Base-by-base conservation (phyloP, 2,888 invertebrate genomes). In the Crepidodera aurea region DNA sequence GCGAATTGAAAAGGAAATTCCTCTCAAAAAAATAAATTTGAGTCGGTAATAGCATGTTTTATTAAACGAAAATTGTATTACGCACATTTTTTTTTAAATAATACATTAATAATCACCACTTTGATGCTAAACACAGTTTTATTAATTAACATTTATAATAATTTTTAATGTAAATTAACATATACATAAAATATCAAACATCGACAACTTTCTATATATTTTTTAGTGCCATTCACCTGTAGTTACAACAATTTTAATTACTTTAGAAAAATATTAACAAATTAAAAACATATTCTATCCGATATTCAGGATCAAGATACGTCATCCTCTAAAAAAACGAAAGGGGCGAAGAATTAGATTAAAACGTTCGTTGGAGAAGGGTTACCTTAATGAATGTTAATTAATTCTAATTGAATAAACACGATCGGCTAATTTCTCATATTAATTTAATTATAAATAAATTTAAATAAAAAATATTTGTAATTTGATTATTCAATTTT, bases 191-290 rank as follows among this genome's bases (percentile, higher is more conserved):
- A 51, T 12, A 37, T 19, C n/a, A 19, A 22, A 12, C 15, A 51
- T 22, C n/a, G 12, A 13, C 13, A 32, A 44, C 8, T 29, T 37
- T 32, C 7, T 5, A 10, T 29, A 10, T 32, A 32, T n/a, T 32
- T 50, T 29, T 40, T 32, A 44, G 63, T 59, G 63, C 63, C 63
- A 63, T 44, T 46, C 58, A 59, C 63, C n/a, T 59, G 55, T 63
- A 63, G 59, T 51, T 53, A 39, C 15, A 27, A 19, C 32, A 32
- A 32, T n/a, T 6, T 7, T 32, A 32, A 32, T 7, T 32, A 32
- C 8, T 32, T 32, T 32, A 32, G 25, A 5, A 25, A 25, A 25
- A 25, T 25, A 25, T 25, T 25, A 25, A 25, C 34, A 4, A 16
- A 12, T 44, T 34, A 5, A 34, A 12, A 8, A n/a, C n/a, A n/a